Base-by-base conservation (phyloP, 2,888 invertebrate genomes). In the Hydriomena furcata region DNA sequence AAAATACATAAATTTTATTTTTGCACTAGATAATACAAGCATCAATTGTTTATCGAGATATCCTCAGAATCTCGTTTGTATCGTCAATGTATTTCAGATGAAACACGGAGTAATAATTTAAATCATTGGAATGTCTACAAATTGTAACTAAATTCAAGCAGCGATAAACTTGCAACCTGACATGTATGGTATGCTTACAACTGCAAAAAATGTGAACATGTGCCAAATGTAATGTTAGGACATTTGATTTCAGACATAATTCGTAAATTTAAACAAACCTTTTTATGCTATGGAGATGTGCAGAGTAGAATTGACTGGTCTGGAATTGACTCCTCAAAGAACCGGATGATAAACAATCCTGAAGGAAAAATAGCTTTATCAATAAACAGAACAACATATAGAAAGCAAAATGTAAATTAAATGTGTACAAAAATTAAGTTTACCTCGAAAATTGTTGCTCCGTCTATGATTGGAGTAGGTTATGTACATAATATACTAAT, bases 271-370 rank as follows among this genome's bases (percentile, higher is more conserved):
- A 10, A 38, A 27, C 40, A 21, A 11, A 31, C 40, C 31, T 41
- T 23, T 8, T 27, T 7, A 1, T 23, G 5, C 1, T 23, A 4
- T 17, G 17, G 17, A 17, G 17, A 17, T 17, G 17, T 17, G 17
- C 17, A 17, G 17, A 3, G 17, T 17, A 17, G 17, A 17, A 17
- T 92, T 93, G 0, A 93, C 93, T 34, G 17, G 2, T 96, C 95
- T 60, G 93, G 93, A 56, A 92, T 91, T 12, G 94, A 17, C 17
- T 94, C 63, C 91, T 91, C 86, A 99, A 99, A 35, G 98, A 98
- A 46, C 99, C 93, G 0, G 98, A 97, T 0, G 98, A 95, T 42
- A 99, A 83, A 77, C 99, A 99, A 82, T 99, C 99, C 93, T 95
- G 73, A 30, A 78, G 76, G 44, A 32, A 24, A 13, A 5, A 6